A percentile compares a stretch with the other conserved stretches of the same genome.
Evolutionary conservation across 2,888 invertebrate species (phyloP).

Genomic region (Dicranocentrus wangi): DNA sequence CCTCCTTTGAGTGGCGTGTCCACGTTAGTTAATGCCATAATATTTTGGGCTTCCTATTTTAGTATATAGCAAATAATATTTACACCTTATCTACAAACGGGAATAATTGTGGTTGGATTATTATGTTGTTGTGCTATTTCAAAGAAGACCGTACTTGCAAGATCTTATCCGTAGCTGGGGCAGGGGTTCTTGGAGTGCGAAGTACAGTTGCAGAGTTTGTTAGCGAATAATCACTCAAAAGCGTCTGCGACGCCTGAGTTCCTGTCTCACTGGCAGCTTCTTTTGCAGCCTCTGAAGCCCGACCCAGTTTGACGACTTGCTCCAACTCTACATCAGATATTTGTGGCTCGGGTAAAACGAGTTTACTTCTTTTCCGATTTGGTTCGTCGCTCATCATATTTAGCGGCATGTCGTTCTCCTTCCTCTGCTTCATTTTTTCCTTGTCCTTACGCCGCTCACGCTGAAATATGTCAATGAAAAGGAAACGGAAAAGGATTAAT

Average conservation of each 20-base stretch:
- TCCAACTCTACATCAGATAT: constrained; percentile 94
- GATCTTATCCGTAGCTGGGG: constrained; percentile 85
- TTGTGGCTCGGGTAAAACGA: constrained; percentile 96
- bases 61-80: too few species aligned
- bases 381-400: constrained; percentile 93
- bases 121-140: too few species aligned
- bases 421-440: constrained; percentile 93
- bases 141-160: constrained; percentile 75
- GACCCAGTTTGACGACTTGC: constrained; percentile 93
- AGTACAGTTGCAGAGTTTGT: constrained; percentile 79
- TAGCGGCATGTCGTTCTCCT: constrained; percentile 95
- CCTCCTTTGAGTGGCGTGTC: constrained; percentile 98
- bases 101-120: too few species aligned
- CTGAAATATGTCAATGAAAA: constrained; percentile 75
- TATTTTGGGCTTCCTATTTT: constrained; percentile 98
- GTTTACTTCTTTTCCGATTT: constrained; percentile 92
- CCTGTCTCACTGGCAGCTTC: constrained; percentile 88
- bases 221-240: constrained; percentile 91
- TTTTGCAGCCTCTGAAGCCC: constrained; percentile 90
- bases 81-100: too few species aligned
- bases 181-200: constrained; percentile 87
- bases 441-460: constrained; percentile 95
- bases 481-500: too few species aligned
- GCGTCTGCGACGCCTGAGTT: constrained; percentile 85
- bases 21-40: constrained; percentile 97